These are phyloP conservation scores for Sinonovacula constricta DNA, from an alignment of 1,140 invertebrate species.

Conservation along the genomic window DNA sequence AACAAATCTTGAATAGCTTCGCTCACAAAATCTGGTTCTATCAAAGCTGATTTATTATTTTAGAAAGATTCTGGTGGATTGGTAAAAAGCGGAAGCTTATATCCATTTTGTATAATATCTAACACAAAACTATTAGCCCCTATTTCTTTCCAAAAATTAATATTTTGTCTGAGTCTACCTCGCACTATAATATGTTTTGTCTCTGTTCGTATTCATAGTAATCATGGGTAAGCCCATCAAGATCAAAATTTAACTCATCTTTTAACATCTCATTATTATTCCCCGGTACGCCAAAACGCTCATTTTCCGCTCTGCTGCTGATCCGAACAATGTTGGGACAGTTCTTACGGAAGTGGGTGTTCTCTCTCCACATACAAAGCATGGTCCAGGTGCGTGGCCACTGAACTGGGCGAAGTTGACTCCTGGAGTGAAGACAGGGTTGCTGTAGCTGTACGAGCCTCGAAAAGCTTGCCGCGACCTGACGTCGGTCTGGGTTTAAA, in stretches of 20 bases:
- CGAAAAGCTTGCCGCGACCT: not conserved
- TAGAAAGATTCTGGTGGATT: not conserved
- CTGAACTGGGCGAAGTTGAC: not conserved
- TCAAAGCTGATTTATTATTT: constrained; percentile 22
- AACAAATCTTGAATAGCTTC: constrained; percentile 32
- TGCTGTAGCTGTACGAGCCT: not conserved
- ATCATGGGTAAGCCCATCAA: constrained; percentile 23
- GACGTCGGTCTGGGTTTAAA: not conserved
- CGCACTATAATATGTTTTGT: constrained; percentile 27
- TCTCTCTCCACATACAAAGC: not conserved
- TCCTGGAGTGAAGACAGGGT: not conserved
- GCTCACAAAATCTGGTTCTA: constrained; percentile 14
- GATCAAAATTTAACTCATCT: constrained; percentile 10
- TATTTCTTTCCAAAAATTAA: not conserved
- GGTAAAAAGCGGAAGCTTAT: constrained; percentile 32
- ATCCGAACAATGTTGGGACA: not conserved
- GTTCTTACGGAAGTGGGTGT: not conserved
- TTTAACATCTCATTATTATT: not conserved
- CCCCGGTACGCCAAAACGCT: not conserved
- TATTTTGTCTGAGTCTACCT: constrained; percentile 8
- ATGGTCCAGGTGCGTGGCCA: not conserved
- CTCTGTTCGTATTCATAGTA: constrained; percentile 29
- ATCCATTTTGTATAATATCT: constrained; percentile 25
- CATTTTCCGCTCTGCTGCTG: not conserved
- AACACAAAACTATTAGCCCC: constrained; percentile 21